phyloP scores from a whole-genome alignment of 2,113 vertebrate species.

The Hoplias malabaricus region DNA sequence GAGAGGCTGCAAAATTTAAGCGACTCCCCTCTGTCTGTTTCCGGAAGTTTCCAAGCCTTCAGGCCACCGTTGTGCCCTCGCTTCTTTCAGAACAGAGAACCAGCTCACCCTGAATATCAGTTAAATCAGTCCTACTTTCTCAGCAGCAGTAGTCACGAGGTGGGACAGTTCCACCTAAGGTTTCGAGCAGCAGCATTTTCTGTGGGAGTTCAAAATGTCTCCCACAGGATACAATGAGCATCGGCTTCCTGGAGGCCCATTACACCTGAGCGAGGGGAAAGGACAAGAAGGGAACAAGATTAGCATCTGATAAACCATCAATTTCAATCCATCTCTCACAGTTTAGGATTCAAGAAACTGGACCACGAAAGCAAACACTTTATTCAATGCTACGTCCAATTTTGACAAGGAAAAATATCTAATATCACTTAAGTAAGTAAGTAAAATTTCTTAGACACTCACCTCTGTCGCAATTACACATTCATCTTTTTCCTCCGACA shows the following conservation, averaged over 20 bases:
- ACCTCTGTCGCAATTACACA: conserved; percentile 99
- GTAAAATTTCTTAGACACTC: conserved; percentile 55
- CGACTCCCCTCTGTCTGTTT: conserved; percentile 46
- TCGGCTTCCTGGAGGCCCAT: conserved; percentile 75
- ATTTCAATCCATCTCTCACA: background rate
- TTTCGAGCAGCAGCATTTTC: conserved; percentile 91
- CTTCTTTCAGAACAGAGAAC: conserved; percentile 91
- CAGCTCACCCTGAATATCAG: conserved; percentile 93
- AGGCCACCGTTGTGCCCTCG: conserved; percentile 73
- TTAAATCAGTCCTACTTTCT: conserved; percentile 78
- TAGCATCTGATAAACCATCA: too few species aligned
- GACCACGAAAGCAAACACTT: too few species aligned
- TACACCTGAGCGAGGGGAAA: conserved; percentile 80
- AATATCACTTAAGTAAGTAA: background rate
- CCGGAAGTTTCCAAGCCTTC: conserved; percentile 70
- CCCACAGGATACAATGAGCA: conserved; percentile 84
- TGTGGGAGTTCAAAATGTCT: conserved; percentile 83
- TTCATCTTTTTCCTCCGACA: conserved; percentile 96
- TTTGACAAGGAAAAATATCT: background rate
- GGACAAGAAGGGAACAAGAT: background rate
- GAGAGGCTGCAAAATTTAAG: conserved; percentile 51
- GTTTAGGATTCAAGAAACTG: background rate
- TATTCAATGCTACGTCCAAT: too few species aligned
- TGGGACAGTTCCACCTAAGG: conserved; percentile 83
- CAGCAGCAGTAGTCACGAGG: conserved; percentile 91